Evolutionary conservation across 2,797 vertebrate genomes (phyloP), one percentile per base, ranked within the genome.

Genomic region (Phrynocephalus forsythii): DNA sequence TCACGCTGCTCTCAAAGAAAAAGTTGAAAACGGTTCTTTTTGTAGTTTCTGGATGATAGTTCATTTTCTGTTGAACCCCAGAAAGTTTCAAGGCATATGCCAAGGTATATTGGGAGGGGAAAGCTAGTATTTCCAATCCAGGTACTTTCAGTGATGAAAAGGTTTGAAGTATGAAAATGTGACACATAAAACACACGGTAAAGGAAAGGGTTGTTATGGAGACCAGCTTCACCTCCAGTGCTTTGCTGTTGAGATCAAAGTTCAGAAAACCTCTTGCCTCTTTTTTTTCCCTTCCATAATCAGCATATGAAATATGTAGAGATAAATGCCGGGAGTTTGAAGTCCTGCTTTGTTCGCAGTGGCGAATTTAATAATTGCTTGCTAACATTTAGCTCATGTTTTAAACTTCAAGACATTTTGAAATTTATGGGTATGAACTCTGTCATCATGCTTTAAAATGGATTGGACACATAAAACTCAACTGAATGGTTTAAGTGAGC

Each of bases 151-250:
- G 44, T 63, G 24, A 87, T 84, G 86, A 80, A 86, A 89, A 86
- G 86, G 72, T 86, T 90, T 38, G 66, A 68, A 79, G 60, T 81
- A 26, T 60, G 5, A 1, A 38, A 86, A 72, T 48, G 50, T 30
- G 48, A 69, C 13, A 24, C 38, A 84, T 66, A 69, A 83, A 87
- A 56, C 44, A 82, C 44, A 56, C 67, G 73, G 63, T 30, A 8
- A n/a, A n/a, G 48, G 77, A 20, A 44, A 87, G 85, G 38, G 86
- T 92, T 88, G 50, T 87, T 83, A 87, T 91, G 88, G 82, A 72
- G 90, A 91, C 87, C n/a, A 50, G 30, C 67, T n/a, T 26, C 48
- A 68, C 79, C 68, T 79, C 75, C 26, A 72, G 28, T 68, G 18
- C 10, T 82, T 72, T 67, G 73, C 85, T 84, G 83, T 76, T 77